Evolutionary conservation across 1,140 invertebrate genomes (phyloP), one percentile per base, ranked within the genome.

Genomic region (Musca domestica): DNA sequence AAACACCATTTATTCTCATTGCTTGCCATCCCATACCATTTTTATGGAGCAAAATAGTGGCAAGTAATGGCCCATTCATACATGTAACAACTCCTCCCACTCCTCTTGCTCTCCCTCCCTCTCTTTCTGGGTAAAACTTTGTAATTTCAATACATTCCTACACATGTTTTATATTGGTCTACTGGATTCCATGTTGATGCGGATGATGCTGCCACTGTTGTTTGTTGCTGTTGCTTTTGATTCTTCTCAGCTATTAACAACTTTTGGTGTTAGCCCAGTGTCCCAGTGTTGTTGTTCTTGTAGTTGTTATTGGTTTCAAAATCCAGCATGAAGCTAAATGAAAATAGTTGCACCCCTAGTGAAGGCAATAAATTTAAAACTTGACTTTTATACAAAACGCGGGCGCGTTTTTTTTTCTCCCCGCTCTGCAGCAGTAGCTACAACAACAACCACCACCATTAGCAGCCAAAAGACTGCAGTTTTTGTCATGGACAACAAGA

Each of bases 351-450:
- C 56, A 61, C 56, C 56, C 56, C 41, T 41, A 61, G 56, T 61
- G 56, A 61, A 61, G 56, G 56, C 56, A 61, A 61, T 61, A 61
- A 61, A 61, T 61, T 61, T 61, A 20, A 61, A 61, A 61, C 56
- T 61, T 61, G 56, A 61, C 56, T 61, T 61, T 61, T 61, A 61
- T 61, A 61, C 34, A 61, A 61, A 61, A 61, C 56, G 56, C 56
- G 34, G 4, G 5, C 27, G 15, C 2, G 25, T 58, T 27, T 58
- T 58, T 58, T 27, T 58, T 58, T 30, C 1, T 23, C 15, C 22
- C 27, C 34, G 34, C 54, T 58, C 17, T 51, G 7, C 17, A 15
- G 27, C 52, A 56, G 52, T n/a, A 56, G 23, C 27, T 56, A 23
- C 10, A 56, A 56, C 15, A 27, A 56, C 10, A 46, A 49, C 48